phyloP scores from a whole-genome alignment of 2,888 invertebrate species.

The Nemotelus nigrinus region DNA sequence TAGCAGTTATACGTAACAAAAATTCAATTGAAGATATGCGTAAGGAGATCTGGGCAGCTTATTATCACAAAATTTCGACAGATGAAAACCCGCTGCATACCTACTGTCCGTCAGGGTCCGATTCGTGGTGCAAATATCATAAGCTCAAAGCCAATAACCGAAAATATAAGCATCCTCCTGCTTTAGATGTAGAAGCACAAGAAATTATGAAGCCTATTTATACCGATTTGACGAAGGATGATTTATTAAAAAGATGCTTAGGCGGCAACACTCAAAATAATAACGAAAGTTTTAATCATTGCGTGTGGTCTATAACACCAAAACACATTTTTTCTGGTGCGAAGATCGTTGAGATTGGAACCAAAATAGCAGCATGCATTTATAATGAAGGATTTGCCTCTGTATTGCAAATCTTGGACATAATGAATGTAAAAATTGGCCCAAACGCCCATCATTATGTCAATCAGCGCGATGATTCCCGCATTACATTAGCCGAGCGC shows the following conservation, averaged over 20 bases:
- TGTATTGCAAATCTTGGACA: not conserved
- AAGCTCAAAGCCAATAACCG: not conserved
- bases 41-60: not conserved
- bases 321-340: not conserved
- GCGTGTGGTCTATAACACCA: slow-evolving; percentile 6
- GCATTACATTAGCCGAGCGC: slow-evolving; percentile 1
- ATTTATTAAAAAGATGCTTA: slow-evolving; percentile 10
- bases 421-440: slow-evolving; percentile 10
- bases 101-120: not conserved
- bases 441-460: not conserved
- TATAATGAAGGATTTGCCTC: not conserved
- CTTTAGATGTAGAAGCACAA: slow-evolving; percentile 10
- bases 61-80: slow-evolving; percentile 15
- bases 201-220: slow-evolving; percentile 16
- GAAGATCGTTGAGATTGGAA: slow-evolving; percentile 3
- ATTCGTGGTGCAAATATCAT: not conserved
- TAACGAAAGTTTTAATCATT: slow-evolving; percentile 7
- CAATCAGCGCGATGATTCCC: not conserved
- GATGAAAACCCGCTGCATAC: not conserved
- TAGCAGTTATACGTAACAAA: not conserved
- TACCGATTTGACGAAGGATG: slow-evolving; percentile 6
- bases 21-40: slow-evolving; percentile 6
- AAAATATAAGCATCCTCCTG: slow-evolving; percentile 10
- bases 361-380: not conserved
- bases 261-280: slow-evolving; percentile 16